Conservation (phyloP, 2,113 vertebrate genomes). For the Platycercus adscitus region DNA sequence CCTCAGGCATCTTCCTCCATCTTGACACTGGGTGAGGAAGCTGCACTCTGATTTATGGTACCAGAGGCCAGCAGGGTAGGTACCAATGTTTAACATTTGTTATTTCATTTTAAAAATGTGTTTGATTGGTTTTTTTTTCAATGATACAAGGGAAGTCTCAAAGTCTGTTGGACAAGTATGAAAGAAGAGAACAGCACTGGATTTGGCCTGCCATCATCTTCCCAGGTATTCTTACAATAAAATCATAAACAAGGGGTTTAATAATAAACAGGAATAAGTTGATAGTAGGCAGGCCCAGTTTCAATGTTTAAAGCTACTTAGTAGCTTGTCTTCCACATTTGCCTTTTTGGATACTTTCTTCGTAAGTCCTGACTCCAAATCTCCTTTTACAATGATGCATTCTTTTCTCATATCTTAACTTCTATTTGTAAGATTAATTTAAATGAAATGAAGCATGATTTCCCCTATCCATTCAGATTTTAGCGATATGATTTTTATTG, state of each 20-base stretch:
- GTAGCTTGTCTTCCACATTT: not conserved
- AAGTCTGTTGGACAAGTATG: not conserved
- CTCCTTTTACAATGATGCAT: not conserved
- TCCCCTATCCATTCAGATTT: not conserved
- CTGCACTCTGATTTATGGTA: not conserved
- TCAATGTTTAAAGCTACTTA: not conserved
- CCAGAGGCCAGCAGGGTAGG: not conserved
- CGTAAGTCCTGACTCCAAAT: not conserved
- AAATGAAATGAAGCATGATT: not conserved
- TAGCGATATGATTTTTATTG: not conserved
- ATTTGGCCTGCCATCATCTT: not conserved
- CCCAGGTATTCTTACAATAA: not conserved
- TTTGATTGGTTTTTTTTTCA: not conserved
- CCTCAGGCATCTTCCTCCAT: not conserved
- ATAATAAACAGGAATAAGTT: not conserved
- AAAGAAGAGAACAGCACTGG: not conserved
- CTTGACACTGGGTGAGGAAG: not conserved
- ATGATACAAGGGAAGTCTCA: not conserved
- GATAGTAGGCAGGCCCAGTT: not conserved
- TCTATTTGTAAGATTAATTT: not conserved
- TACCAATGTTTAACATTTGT: not conserved
- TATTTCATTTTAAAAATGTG: not conserved
- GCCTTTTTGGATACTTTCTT: not conserved
- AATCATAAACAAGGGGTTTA: not conserved
- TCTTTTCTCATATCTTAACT: not conserved